Base-by-base conservation (phyloP, 1,140 invertebrate species). In the Drosophila aff. region DNA sequence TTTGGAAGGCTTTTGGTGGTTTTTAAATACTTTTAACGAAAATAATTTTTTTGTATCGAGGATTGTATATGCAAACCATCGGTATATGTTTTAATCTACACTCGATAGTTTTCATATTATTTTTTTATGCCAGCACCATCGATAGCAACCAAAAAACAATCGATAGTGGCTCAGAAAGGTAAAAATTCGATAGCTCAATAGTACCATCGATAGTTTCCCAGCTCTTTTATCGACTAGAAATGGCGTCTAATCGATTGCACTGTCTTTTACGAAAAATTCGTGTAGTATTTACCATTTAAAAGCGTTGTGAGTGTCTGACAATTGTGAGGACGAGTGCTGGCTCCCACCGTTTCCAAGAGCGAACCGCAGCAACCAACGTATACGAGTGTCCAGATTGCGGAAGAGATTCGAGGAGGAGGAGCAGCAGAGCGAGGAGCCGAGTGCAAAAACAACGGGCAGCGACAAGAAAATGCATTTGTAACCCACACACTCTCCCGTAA, bases 381-480 rank as follows among this genome's bases (percentile, higher is more conserved):
- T 43, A 46, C 78, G 62, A 65, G 59, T 71, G 66, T 76, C 80
- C 66, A 75, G 66, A 66, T 67, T 33, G 73, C 36, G 38, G 47
- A 68, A n/a, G 3, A 26, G 13, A 33, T 13, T 28, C 2, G 8
- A 23, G 26, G 52, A 49, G 47, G 40, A 65, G 50, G 31, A 74
- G 72, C 58, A 81, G 13, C 47, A 36, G 38, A 36, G 64, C 67
- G 63, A 81, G 64, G 78, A 81, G 81, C 78, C 78, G 85, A 89
- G 81, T 89, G 85, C 84, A 90, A 89, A 90, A 89, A 81, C 78
- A 83, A 82, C 69, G 75, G 57, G 53, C 76, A 81, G 79, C 79
- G 79, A 87, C 68, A 76, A 53, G 60, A 87, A 87, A 87, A 87
- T 87, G 84, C 84, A 89, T 89, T 87, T 90, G 85, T 87, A 76